Conservation (phyloP, 1,140 invertebrate species). For the Drosophila aff. region DNA sequence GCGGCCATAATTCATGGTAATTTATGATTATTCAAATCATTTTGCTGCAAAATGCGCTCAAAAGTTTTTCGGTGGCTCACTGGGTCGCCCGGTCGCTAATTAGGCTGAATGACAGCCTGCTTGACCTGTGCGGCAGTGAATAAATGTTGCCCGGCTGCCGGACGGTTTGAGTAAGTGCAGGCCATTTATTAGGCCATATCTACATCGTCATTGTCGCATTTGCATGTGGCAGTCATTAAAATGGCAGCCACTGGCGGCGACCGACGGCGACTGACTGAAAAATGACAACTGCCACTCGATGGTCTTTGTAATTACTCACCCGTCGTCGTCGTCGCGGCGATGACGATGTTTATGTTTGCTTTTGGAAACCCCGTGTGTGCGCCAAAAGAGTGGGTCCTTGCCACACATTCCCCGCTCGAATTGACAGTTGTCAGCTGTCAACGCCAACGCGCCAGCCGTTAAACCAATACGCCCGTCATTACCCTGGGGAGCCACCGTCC, state of each 20-base stretch:
- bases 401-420: slow-evolving; percentile 1
- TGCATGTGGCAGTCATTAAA: slow-evolving; percentile 73
- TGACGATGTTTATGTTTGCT: slow-evolving; percentile 53
- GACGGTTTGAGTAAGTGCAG: slow-evolving; percentile 63
- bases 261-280: slow-evolving; percentile 49
- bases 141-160: slow-evolving; percentile 29
- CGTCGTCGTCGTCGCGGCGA: slow-evolving; percentile 4
- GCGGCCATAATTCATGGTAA: slow-evolving; percentile 69
- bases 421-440: slow-evolving; percentile 46
- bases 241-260: slow-evolving; percentile 24
- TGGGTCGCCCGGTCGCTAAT: slow-evolving; percentile 45
- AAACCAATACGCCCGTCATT: slow-evolving; percentile 34
- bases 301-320: slow-evolving; percentile 69
- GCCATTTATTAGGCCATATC: slow-evolving; percentile 71
- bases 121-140: slow-evolving; percentile 59
- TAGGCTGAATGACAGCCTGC: slow-evolving; percentile 67
- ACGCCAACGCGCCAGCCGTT: slow-evolving; percentile 28
- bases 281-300: slow-evolving; percentile 72
- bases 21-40: slow-evolving; percentile 78
- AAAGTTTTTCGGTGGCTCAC: slow-evolving; percentile 19
- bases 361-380: slow-evolving; percentile 33
- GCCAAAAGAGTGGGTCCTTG: slow-evolving; percentile 8
- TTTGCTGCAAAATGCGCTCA: slow-evolving; percentile 58
- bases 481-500: slow-evolving; percentile 29
- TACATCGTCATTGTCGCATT: slow-evolving; percentile 73